phyloP scores from a whole-genome alignment of 2,888 invertebrate genomes.

The Melitaea athalia region DNA sequence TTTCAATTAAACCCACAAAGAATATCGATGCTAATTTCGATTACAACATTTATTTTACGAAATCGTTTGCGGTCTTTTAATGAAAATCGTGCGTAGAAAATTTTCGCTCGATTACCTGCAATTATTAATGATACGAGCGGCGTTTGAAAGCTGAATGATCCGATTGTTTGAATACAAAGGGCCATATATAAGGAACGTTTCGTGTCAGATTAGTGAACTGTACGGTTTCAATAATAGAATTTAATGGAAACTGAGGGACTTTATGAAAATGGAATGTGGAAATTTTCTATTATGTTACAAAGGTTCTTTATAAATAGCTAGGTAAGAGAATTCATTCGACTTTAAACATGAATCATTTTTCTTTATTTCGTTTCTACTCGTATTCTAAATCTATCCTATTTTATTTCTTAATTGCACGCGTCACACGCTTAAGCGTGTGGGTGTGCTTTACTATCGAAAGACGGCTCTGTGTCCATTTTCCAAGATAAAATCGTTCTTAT shows the following conservation, averaged over 20 bases:
- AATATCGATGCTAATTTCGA: slow-evolving; percentile 15
- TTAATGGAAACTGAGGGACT: neutral
- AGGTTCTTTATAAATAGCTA: neutral
- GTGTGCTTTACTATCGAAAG: too few species aligned
- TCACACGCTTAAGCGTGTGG: too few species aligned
- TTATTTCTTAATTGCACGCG: too few species aligned
- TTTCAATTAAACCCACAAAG: slow-evolving; percentile 8
- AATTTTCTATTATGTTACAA: neutral
- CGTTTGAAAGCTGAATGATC: slow-evolving; percentile 20
- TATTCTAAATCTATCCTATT: too few species aligned
- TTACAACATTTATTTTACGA: slow-evolving; percentile 25
- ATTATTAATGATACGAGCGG: slow-evolving; percentile 57
- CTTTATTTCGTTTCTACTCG: too few species aligned
- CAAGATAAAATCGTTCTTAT: too few species aligned
- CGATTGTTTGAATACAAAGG: slow-evolving; percentile 25
- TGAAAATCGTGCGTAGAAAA: slow-evolving; percentile 75
- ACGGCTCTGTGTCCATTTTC: too few species aligned
- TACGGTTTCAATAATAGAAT: neutral
- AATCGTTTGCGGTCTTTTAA: slow-evolving; percentile 50
- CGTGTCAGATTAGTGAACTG: neutral
- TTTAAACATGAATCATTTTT: too few species aligned
- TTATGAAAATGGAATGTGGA: neutral
- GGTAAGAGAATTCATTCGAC: too few species aligned
- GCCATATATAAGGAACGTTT: slow-evolving; percentile 1
- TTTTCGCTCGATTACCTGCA: slow-evolving; percentile 61